Conservation (phyloP, 2,797 vertebrate genomes). For the Darevskia nairensis region DNA sequence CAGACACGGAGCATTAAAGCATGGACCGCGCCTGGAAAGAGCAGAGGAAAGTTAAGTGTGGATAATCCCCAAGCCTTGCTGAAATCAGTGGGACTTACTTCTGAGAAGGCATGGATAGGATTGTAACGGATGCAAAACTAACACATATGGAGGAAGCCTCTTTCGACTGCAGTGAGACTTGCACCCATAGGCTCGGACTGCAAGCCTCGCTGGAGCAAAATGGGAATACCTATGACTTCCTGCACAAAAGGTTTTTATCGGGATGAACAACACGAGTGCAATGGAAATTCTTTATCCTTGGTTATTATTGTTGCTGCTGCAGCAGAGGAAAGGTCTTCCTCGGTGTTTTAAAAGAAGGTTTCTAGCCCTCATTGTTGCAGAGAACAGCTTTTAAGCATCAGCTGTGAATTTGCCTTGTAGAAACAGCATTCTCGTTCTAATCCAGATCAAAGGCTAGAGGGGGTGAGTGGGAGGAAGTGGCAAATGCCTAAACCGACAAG, state of each 20-base stretch:
- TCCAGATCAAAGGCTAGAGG: background rate
- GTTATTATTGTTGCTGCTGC: background rate
- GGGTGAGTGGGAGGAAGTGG: no score
- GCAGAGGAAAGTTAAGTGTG: no score
- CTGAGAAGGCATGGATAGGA: background rate
- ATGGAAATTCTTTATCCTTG: background rate
- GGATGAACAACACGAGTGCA: background rate
- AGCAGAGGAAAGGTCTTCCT: background rate
- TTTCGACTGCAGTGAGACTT: background rate
- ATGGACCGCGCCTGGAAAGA: no score
- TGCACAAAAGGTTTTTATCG: background rate
- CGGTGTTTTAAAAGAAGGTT: background rate
- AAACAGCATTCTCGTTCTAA: background rate
- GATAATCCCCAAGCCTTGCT: background rate
- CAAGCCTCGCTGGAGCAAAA: background rate
- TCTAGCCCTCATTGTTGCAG: background rate
- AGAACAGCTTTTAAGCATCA: background rate
- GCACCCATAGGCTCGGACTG: background rate
- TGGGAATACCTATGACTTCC: background rate
- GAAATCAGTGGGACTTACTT: background rate
- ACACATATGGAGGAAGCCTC: background rate
- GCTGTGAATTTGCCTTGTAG: no score
- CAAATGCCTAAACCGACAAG: background rate
- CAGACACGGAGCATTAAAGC: no score
- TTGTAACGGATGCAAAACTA: background rate